Base-by-base conservation (phyloP, 2,113 vertebrate genomes). In the Catharus fuscescens region DNA sequence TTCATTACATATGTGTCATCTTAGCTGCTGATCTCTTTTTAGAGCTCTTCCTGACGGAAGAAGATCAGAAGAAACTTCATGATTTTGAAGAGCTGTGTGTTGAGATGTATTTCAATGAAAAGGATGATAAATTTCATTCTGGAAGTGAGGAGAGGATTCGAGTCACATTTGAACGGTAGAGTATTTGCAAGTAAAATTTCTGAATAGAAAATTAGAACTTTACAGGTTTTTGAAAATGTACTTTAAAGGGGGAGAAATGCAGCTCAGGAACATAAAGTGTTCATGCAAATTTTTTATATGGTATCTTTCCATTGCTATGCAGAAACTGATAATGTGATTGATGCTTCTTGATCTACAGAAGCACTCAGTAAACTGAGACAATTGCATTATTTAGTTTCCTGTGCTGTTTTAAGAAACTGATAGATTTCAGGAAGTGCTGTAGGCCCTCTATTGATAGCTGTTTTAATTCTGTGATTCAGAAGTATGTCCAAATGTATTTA, bases 21-120 rank as follows among this genome's bases (percentile, higher is more conserved):
- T 71, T 26, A 61, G 50, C 36, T 86, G 34, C 57, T 64, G 69
- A 65, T 54, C 9, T 83, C 47, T 80, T 86, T 82, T 88, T 94
- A 99, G 99, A 99, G 95, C 98, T 99, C 84, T 99, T 99, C 97
- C 97, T 99, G 96, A 99, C 99, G 15, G 99, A 99, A 97, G 99
- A 99, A 97, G 99, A 99, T 97, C 99, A 99, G 97, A 99, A 99
- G 97, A 99, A 99, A 94, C 99, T 99, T 85, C 99, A 99, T 96
- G 99, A 99, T 96, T 99, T 99, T 98, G 99, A 99, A 97, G 99
- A 99, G 82, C 98, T 99, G 73, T 99, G 99, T 96, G 99, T 99
- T 89, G 99, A 99, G 94, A 99, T 98, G 36, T 99, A 99, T 97
- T 99, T 99, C 97, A 99, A 99, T 97, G 99, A 99, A 97, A 99